phyloP scores from a whole-genome alignment of 2,888 invertebrate species.

The Zhuqinia jingwanae region DNA sequence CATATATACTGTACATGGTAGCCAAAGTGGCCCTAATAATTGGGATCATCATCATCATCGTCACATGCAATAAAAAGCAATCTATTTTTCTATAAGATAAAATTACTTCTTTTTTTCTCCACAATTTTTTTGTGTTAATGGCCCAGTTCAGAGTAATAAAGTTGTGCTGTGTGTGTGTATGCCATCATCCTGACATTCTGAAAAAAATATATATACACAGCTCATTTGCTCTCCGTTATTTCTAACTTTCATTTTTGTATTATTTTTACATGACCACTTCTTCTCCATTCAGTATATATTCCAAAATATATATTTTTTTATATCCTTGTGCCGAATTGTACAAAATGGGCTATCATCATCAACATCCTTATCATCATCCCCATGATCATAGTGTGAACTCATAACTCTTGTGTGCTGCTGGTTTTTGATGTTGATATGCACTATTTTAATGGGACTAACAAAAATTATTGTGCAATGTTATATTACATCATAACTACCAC shows the following conservation, averaged over 20 bases:
- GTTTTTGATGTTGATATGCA: no score
- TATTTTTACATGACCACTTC: background rate
- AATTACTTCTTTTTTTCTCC: background rate
- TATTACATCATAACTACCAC: no score
- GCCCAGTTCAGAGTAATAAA: background rate
- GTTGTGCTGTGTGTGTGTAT: background rate
- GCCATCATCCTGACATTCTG: background rate
- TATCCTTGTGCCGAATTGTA: background rate
- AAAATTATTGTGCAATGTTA: no score
- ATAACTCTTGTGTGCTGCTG: no score
- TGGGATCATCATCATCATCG: background rate
- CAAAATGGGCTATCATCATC: background rate
- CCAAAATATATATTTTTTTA: background rate
- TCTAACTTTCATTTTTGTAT: background rate
- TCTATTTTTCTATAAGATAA: background rate
- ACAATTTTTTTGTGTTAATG: conserved; percentile 19
- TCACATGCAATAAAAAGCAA: background rate
- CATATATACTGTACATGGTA: no score
- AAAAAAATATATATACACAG: background rate
- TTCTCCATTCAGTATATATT: background rate
- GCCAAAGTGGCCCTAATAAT: no score
- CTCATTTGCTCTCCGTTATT: background rate
- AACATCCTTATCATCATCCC: background rate
- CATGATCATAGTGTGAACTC: background rate
- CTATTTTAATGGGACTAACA: no score